Evolutionary conservation across 2,888 invertebrate genomes (phyloP).

Genomic region (Onthophagus sagittarius): DNA sequence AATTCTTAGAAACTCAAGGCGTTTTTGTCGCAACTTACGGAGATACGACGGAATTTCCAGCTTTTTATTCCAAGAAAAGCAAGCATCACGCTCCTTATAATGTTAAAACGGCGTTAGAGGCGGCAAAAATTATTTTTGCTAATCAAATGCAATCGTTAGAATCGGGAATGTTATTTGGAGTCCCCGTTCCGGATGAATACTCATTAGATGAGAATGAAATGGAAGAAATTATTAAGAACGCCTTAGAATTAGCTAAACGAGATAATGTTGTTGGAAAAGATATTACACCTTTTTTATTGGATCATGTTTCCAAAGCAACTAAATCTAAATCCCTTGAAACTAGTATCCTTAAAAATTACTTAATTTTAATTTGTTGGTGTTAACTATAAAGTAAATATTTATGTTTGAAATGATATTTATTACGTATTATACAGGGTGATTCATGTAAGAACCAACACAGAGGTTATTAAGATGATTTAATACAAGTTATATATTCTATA

Average conservation of each 20-base stretch:
- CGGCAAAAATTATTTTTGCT: constrained; percentile 66
- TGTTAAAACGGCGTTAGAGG: constrained; percentile 59
- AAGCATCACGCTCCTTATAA: constrained; percentile 69
- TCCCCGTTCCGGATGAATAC: constrained; percentile 77
- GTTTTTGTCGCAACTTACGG: constrained; percentile 84
- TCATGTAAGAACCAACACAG: too few relatives aligned
- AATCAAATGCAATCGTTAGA: constrained; percentile 47
- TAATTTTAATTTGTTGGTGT: too few relatives aligned
- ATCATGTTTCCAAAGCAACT: constrained; percentile 74
- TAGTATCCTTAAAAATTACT: constrained; percentile 65
- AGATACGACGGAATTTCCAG: constrained; percentile 74
- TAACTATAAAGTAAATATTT: too few relatives aligned
- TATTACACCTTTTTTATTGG: constrained; percentile 88
- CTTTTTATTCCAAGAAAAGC: constrained; percentile 84
- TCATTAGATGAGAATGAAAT: constrained; percentile 60
- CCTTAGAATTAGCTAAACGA: constrained; percentile 59
- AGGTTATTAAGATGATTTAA: too few relatives aligned
- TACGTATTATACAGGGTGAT: too few relatives aligned
- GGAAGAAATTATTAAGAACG: constrained; percentile 66
- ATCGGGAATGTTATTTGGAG: constrained; percentile 82
- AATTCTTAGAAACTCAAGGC: constrained; percentile 94
- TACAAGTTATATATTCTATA: too few relatives aligned
- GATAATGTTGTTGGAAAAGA: constrained; percentile 74
- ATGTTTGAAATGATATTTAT: too few relatives aligned
- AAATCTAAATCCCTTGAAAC: constrained; percentile 75